Percentiles rank a stretch among this genome's conserved stretches.
Conservation (phyloP, 2,797 vertebrate species). For the Coilia nasus region DNA sequence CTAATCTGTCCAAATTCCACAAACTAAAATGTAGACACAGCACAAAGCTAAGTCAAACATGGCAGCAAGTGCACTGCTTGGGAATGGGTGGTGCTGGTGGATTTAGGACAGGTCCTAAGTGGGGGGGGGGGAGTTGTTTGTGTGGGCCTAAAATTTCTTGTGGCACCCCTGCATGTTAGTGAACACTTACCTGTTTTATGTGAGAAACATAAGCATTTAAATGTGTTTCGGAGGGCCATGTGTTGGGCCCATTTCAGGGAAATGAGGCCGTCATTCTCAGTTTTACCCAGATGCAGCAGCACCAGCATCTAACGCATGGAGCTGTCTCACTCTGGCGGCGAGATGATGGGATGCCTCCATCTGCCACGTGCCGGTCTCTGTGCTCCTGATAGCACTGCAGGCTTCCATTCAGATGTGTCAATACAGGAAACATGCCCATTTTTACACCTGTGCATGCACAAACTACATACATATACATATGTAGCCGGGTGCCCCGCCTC, state of each 20-base stretch:
- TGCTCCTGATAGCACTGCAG: neutral
- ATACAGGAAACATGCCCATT: too few species aligned
- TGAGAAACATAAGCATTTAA: neutral
- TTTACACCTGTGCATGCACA: too few species aligned
- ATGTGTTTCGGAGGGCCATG: neutral
- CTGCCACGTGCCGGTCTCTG: neutral
- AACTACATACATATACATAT: too few species aligned
- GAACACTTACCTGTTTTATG: neutral
- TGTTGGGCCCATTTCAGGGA: neutral
- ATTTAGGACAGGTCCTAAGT: too few species aligned
- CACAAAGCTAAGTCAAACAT: neutral
- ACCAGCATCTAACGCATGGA: neutral
- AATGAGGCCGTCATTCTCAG: constrained; percentile 16
- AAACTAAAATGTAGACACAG: neutral
- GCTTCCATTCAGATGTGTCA: neutral
- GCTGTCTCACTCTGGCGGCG: neutral
- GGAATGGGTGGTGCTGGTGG: too few species aligned
- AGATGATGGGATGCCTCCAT: neutral
- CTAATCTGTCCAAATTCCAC: neutral
- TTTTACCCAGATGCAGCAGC: neutral
- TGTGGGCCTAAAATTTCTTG: too few species aligned
- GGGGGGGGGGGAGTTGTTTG: too few species aligned
- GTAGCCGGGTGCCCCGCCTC: too few species aligned
- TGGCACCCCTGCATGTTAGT: too few species aligned
- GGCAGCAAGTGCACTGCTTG: too few species aligned